Conservation (phyloP, 2,797 vertebrate species). For the Cirrhinus mrigala region DNA sequence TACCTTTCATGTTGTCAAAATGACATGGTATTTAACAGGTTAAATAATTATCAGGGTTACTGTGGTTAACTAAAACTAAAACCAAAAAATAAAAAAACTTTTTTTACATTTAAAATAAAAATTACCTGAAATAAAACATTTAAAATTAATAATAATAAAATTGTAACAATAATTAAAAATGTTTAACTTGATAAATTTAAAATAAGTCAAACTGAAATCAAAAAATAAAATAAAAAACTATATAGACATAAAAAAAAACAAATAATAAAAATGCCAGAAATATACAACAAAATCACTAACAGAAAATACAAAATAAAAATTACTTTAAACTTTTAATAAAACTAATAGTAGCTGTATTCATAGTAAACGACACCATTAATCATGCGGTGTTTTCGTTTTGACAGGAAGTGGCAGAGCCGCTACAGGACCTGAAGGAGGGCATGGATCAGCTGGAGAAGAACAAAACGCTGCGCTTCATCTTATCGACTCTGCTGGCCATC, state of each 20-base stretch:
- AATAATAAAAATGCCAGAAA: too few relatives aligned
- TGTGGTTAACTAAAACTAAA: background rate
- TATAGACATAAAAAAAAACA: too few relatives aligned
- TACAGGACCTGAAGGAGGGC: conserved; percentile 96
- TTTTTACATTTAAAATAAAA: background rate
- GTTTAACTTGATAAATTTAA: too few relatives aligned
- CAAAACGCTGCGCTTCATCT: conserved; percentile 91
- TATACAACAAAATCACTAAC: background rate
- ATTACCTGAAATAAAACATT: too few relatives aligned
- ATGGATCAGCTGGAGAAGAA: conserved; percentile 98
- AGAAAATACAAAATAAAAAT: background rate
- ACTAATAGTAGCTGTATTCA: background rate
- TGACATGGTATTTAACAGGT: background rate
- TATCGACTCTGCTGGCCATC: conserved; percentile 90
- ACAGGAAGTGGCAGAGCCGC: conserved; percentile 94
- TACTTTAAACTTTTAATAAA: background rate
- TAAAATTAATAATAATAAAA: too few relatives aligned
- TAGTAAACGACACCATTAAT: background rate
- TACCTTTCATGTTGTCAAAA: background rate
- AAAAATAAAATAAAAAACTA: too few relatives aligned
- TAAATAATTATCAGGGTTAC: too few relatives aligned
- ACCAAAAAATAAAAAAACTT: background rate
- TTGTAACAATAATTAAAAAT: too few relatives aligned
- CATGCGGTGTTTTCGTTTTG: background rate
- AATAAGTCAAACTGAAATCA: too few relatives aligned